Base-by-base conservation (phyloP, 2,113 vertebrate genomes). In the Pandion haliaetus region DNA sequence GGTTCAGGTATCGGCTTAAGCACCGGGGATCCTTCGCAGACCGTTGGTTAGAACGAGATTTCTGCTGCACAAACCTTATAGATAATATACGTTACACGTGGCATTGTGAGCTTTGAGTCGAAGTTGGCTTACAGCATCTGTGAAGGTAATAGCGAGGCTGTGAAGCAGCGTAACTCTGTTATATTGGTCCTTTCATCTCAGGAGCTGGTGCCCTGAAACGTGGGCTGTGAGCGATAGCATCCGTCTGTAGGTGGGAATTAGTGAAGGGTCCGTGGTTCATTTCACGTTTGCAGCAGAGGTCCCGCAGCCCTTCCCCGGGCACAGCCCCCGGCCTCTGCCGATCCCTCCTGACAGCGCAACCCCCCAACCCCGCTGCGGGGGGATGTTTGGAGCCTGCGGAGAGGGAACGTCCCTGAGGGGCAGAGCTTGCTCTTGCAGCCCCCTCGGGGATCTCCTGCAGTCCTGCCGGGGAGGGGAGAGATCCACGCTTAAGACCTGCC, bases 31-130 rank as follows among this genome's bases (percentile, higher is more conserved):
- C 42, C 57, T 62, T 16, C 28, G 1, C 23, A 23, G 38, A 11
- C 5, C 2, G 0, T 3, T 2, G 12, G 19, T 1, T 34, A 14
- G 9, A 10, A 10, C 5, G 10, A 52, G 45, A 66, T n/a, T 85
- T 31, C 57, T 44, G 61, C 79, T 49, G 55, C 12, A 0, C 20
- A 2, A 47, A 8, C n/a, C 6, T 31, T 17, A 1, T 34, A 23
- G 71, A 11, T 55, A 58, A 5, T 25, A 7, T 17, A 29, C 0
- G 3, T 26, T n/a, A 21, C 23, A 3, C 2, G 15, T 3, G 4
- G 70, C 31, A 1, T 40, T 14, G 29, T 24, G 74, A 59, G 71
- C 83, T n/a, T 16, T 4, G 26, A 26, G 42, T 8, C 45, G 10
- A 49, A 34, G 50, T 4, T 25, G 65, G 40, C 58, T 38, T 40